These are phyloP conservation scores for Saimiri boliviensis DNA, from an alignment of 2,113 vertebrate species.

Conservation along the genomic window DNA sequence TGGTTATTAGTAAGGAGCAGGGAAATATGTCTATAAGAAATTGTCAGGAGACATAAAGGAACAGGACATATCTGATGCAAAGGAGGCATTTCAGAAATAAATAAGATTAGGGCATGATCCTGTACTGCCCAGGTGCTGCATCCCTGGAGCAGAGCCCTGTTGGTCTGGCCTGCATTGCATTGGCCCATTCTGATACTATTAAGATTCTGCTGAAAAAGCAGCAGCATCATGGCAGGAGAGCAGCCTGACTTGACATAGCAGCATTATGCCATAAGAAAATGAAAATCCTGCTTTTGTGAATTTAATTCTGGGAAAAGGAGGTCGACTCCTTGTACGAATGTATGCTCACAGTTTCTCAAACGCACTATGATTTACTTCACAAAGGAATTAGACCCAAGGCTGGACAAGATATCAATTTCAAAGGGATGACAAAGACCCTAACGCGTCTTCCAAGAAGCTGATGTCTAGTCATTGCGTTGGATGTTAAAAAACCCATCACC, in stretches of 20 bases:
- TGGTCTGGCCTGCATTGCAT: neutral
- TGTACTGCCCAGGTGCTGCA: neutral
- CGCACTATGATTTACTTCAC: neutral
- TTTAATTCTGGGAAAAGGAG: neutral
- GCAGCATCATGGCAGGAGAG: accelerated
- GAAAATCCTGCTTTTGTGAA: neutral
- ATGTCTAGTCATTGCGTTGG: neutral
- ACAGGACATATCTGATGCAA: neutral
- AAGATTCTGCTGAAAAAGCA: neutral
- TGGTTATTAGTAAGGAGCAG: neutral
- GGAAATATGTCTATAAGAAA: constrained; percentile 40
- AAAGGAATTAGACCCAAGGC: neutral
- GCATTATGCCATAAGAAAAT: neutral
- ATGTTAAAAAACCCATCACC: neutral
- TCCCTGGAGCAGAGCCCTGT: neutral
- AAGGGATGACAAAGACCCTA: neutral
- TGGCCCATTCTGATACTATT: neutral
- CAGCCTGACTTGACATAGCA: neutral
- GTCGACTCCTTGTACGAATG: neutral
- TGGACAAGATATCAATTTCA: neutral
- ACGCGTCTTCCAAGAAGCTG: neutral
- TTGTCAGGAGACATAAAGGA: constrained; percentile 26
- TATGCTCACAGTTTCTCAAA: neutral
- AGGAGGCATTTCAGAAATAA: constrained; percentile 27
- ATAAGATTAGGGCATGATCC: neutral